Base-by-base conservation (phyloP, 2,113 vertebrate species). In the Antigone vipio region DNA sequence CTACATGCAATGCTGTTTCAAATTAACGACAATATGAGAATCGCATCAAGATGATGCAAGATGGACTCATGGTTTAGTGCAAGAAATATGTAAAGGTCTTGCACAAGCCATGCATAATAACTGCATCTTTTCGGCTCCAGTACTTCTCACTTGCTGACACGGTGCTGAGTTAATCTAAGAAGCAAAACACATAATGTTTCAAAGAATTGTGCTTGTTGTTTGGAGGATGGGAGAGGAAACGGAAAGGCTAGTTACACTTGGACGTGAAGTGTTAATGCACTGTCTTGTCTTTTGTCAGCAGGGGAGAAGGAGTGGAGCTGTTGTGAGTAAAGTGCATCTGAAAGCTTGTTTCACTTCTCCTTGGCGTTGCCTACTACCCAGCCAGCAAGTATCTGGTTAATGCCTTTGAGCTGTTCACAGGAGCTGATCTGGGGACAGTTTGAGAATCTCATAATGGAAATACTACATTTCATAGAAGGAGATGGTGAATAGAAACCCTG, bases 271-370 rank as follows among this genome's bases (percentile, higher is more conserved):
- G 80, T 72, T 75, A 72, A 69, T 49, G 42, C 5, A 11, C 29
- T 5, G 19, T 20, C 60, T 59, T 64, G 34, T 40, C 62, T 52
- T 69, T 17, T 34, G 55, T 69, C 42, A 5, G 30, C 22, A 81
- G 26, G 84, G 55, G 32, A 85, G 74, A 80, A 78, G 75, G 76
- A 77, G 78, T 3, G 8, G 53, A 66, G 29, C 58, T 58, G 62
- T 66, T 59, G 7, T 15, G 38, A n/a, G 23, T 47, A 67, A 95
- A 96, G 58, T 67, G 84, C 87, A 19, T 47, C 66, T 63, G 63
- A 94, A 91, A 94, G 87, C 87, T 94, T 89, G 91, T 96, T 97
- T 97, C 96, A 45, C 87, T 97, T 97, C 95, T 94, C n/a, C 90
- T 89, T 69, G n/a, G 50, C 47, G 34, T 72, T 92, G 80, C 81